These are phyloP conservation scores for Rana temporaria DNA, from an alignment of 2,113 vertebrate genomes.

Conservation along the genomic window DNA sequence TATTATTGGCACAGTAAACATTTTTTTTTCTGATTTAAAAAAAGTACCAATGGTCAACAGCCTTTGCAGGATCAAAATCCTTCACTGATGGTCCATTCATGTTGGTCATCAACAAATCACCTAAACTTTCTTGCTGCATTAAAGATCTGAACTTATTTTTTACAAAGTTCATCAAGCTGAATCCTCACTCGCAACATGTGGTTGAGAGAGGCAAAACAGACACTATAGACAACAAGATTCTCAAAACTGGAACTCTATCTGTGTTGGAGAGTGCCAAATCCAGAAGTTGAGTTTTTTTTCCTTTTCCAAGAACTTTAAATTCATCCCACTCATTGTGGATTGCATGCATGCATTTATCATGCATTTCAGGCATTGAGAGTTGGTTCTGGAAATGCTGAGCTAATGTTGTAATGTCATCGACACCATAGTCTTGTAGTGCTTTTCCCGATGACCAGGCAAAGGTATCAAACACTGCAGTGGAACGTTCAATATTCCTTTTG, in stretches of 20 bases:
- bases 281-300: neutral
- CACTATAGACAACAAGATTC: neutral
- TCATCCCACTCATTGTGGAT: neutral
- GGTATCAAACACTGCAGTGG: too few relatives aligned
- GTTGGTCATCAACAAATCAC: too few relatives aligned
- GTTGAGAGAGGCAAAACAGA: neutral
- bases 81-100: too few relatives aligned
- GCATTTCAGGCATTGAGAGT: neutral
- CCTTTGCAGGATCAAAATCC: too few relatives aligned
- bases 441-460: too few relatives aligned
- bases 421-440: neutral
- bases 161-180: neutral
- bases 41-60: slow-evolving; percentile 6
- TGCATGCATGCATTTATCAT: too few relatives aligned
- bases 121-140: slow-evolving; percentile 12
- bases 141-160: slow-evolving; percentile 16
- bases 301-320: neutral
- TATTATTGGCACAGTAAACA: too few relatives aligned
- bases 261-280: neutral
- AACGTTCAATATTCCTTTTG: too few relatives aligned
- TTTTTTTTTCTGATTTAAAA: too few relatives aligned
- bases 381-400: neutral
- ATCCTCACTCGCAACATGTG: slow-evolving; percentile 1
- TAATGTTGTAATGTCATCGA: neutral
- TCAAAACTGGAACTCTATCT: slow-evolving; percentile 5